Evolutionary conservation across 2,888 invertebrate species (phyloP), one percentile per base, ranked within the genome.

Genomic region (Cremastobaeus sp.): DNA sequence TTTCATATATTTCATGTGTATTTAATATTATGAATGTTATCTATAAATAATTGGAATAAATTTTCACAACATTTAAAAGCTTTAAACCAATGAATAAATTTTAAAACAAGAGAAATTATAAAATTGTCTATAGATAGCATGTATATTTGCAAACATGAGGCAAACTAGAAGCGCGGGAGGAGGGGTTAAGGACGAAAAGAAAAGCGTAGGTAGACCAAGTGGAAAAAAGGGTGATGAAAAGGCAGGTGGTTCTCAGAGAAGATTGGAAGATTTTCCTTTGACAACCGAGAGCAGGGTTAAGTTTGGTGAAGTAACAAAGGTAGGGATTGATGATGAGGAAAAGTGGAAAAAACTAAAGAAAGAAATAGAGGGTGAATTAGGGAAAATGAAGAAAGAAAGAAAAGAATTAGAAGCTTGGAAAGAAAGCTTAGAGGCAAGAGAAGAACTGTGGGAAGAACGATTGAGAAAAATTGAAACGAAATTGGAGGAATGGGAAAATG

Each of bases 401-500:
- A 30, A n/a, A 17, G 47, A 47, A 6, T 32, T 32, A 18, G 48
- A 48, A 25, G 8, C 12, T 17, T 4, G 14, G 11, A 48, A 20
- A 18, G 30, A 47, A 6, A 15, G 18, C n/a, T 25, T 43, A 6
- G 3, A 4, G 17, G 17, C 15, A 1, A 47, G 34, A 18, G 20
- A 34, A 20, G 6, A 18, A 11, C n/a, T 1, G 32, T 18, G 48
- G 48, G 25, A 48, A 32, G 11, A 48, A 18, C 30, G 5, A 32
- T 4, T 11, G 4, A 18, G 32, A 5, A 37, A 25, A 25, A 28
- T 54, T 39, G 54, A 54, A 25, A 32, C 3, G 5, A 32, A 11
- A 32, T 11, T 32, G 34, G 11, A 11, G 3, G 39, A 39, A 28
- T 54, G 39, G 41, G 41, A 39, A 30, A 54, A 54, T 30, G 54